Percentiles rank a stretch among this genome's conserved stretches.
phyloP scores from a whole-genome alignment of 2,113 vertebrate genomes.

The Psammodynastes pulverulentus region DNA sequence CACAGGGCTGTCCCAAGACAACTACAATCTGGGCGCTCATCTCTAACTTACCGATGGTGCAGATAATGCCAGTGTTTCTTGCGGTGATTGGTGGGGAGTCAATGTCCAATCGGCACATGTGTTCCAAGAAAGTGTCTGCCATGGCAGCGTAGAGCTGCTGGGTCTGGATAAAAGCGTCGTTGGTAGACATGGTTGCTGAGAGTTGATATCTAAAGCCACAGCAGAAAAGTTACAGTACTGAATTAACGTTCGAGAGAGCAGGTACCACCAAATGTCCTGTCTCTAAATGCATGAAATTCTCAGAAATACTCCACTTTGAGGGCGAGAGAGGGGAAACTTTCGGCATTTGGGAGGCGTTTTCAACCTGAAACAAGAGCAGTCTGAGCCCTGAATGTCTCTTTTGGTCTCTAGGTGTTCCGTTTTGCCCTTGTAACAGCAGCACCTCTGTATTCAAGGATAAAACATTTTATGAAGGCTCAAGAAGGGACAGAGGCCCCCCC shows the following conservation, averaged over 20 bases:
- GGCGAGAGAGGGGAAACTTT: background rate
- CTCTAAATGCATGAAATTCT: background rate
- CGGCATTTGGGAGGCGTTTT: background rate
- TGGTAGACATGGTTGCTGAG: slow-evolving; percentile 72
- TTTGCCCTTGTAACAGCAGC: background rate
- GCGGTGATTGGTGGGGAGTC: slow-evolving; percentile 88
- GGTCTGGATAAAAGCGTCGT: slow-evolving; percentile 84
- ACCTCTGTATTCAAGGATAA: background rate
- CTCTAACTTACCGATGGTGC: slow-evolving; percentile 86
- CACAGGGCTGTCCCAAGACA: background rate
- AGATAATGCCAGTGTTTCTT: slow-evolving; percentile 97
- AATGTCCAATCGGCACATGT: slow-evolving; percentile 95
- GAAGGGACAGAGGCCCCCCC: background rate
- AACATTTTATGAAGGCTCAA: background rate
- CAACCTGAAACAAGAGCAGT: background rate
- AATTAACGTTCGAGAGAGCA: background rate
- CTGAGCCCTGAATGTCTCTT: background rate
- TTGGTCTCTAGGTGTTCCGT: background rate
- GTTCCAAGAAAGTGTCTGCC: slow-evolving; percentile 92
- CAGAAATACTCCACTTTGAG: background rate
- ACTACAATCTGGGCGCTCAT: background rate
- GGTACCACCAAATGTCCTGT: background rate
- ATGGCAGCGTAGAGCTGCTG: slow-evolving; percentile 94
- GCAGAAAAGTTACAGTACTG: background rate
- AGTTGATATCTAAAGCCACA: slow-evolving; percentile 37